These are phyloP conservation scores for Rhinatrema bivittatum DNA, from an alignment of 2,797 vertebrate species.

Conservation along the genomic window DNA sequence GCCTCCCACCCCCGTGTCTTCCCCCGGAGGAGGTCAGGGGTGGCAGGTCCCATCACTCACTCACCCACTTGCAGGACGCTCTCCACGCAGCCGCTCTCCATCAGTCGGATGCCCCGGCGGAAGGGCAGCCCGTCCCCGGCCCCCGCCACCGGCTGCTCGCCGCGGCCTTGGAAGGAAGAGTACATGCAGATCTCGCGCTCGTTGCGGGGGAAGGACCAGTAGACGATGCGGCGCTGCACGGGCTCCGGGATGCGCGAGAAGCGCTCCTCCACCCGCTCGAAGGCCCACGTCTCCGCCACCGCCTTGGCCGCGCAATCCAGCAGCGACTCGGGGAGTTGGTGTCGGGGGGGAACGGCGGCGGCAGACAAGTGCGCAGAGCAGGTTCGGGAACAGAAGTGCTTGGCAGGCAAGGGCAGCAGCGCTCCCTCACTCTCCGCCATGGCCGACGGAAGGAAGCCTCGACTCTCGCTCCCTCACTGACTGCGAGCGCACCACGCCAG, in stretches of 20 bases:
- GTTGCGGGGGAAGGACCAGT: slow-evolving; percentile 94
- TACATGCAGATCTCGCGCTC: slow-evolving; percentile 98
- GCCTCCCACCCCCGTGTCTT: no score
- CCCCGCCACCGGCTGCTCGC: slow-evolving; percentile 34
- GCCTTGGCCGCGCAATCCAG: slow-evolving; percentile 93
- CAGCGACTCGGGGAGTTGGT: slow-evolving; percentile 76
- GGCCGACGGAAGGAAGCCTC: no score
- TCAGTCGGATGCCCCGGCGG: slow-evolving; percentile 86
- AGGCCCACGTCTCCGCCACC: slow-evolving; percentile 95
- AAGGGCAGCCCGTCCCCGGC: slow-evolving; percentile 79
- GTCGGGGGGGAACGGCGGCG: slow-evolving; percentile 57
- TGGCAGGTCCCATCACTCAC: slow-evolving; percentile 35
- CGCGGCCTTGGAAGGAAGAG: slow-evolving; percentile 89
- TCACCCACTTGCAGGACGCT: slow-evolving; percentile 97
- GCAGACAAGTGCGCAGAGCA: slow-evolving; percentile 58
- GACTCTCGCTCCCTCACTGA: slow-evolving; percentile 71
- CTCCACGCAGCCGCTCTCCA: slow-evolving; percentile 92
- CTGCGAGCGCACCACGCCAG: no score
- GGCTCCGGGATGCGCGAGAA: slow-evolving; percentile 96
- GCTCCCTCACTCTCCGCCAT: slow-evolving; percentile 92
- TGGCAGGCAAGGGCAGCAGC: slow-evolving; percentile 67
- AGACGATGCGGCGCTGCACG: slow-evolving; percentile 93
- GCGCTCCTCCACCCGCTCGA: slow-evolving; percentile 92
- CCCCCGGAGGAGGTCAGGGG: not conserved
- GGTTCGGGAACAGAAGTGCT: slow-evolving; percentile 80